A percentile compares a stretch with the other conserved stretches of the same genome.
These are phyloP conservation scores for Caenorhabditis sp. DNA, from an alignment of 2,888 invertebrate genomes.

Conservation along the genomic window DNA sequence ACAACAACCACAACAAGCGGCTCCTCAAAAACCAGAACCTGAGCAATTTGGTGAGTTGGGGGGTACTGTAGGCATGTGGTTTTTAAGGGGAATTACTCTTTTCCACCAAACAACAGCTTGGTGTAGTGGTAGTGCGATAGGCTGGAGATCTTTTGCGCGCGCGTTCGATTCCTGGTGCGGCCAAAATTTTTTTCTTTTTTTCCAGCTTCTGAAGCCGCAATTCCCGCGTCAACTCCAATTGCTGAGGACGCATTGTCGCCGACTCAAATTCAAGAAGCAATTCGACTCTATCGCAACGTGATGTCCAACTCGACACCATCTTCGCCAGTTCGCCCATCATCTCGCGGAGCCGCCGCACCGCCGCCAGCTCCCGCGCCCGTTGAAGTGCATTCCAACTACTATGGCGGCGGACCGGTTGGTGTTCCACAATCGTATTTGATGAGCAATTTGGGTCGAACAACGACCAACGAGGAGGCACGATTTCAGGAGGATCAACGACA, in stretches of 20 bases:
- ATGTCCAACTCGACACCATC: constrained; percentile 27
- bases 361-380: not conserved
- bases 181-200: not conserved
- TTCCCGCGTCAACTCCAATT: constrained; percentile 22
- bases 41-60: not conserved
- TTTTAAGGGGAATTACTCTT: no score
- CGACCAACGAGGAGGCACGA: not conserved
- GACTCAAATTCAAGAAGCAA: constrained; percentile 35
- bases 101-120: no score
- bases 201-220: constrained; percentile 7
- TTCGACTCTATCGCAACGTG: constrained; percentile 33
- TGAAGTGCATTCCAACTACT: constrained; percentile 32
- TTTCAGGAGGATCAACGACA: not conserved
- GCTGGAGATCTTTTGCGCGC: no score
- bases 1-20: constrained; percentile 4
- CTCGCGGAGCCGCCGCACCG: no score
- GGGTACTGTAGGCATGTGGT: not conserved
- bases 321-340: constrained; percentile 13
- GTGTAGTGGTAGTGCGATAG: no score
- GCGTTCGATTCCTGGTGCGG: no score
- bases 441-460: constrained; percentile 8
- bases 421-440: constrained; percentile 37
- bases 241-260: constrained; percentile 28
- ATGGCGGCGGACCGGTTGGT: constrained; percentile 34
- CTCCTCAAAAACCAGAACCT: constrained; percentile 3